phyloP scores from a whole-genome alignment of 92 coral and sea anemone species.

The Bergia sp. region DNA sequence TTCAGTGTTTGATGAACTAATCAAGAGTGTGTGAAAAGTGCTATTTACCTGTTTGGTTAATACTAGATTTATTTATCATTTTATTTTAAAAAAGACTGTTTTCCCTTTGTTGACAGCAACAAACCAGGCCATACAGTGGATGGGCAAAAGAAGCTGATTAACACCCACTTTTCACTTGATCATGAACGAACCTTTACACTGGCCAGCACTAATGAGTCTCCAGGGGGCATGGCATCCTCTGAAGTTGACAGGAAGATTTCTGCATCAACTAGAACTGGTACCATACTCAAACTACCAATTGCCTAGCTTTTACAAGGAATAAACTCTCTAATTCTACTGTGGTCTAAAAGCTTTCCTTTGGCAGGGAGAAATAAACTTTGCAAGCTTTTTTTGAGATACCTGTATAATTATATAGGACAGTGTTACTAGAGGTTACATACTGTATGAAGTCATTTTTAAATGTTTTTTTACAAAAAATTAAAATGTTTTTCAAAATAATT shows the following conservation, averaged over 20 bases:
- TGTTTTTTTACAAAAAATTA: too few species aligned
- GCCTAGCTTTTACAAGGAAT: conserved; percentile 33
- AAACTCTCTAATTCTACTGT: neutral
- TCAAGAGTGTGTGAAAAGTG: too few species aligned
- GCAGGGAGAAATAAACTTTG: neutral
- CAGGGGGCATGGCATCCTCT: conserved; percentile 69
- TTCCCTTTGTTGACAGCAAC: conserved; percentile 44
- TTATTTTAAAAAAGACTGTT: neutral
- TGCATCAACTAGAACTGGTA: conserved; percentile 86
- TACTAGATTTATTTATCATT: neutral
- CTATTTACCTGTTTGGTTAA: too few species aligned
- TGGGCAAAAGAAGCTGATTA: conserved; percentile 68
- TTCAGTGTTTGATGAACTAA: too few species aligned
- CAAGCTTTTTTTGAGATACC: neutral
- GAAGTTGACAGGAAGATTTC: conserved; percentile 74
- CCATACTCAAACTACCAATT: conserved; percentile 76
- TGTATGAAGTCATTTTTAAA: too few species aligned
- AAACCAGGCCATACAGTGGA: conserved; percentile 55
- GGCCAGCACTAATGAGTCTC: conserved; percentile 77
- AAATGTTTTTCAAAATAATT: too few species aligned
- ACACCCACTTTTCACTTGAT: conserved; percentile 79
- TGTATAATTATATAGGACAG: too few species aligned
- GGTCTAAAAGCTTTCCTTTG: neutral
- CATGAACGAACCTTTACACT: conserved; percentile 81
- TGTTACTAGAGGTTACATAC: too few species aligned